Percentiles rank a stretch among this genome's conserved stretches.
phyloP scores from a whole-genome alignment of 2,888 invertebrate genomes.

The Nysson spinosus region DNA sequence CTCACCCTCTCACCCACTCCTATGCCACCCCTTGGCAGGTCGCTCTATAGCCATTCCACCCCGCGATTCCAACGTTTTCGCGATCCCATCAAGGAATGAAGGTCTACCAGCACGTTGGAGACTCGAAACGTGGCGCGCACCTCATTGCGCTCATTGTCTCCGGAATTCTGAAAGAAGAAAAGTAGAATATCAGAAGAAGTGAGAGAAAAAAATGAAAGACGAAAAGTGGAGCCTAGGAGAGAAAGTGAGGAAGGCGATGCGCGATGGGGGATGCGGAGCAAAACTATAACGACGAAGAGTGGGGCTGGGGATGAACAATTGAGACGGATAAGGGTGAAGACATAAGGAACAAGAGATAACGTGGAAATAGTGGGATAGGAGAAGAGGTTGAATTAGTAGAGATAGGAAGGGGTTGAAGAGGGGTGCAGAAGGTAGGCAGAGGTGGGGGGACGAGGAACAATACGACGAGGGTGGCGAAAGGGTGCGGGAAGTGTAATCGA shows the following conservation, averaged over 20 bases:
- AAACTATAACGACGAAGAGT: neutral
- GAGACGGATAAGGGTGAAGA: too few relatives aligned
- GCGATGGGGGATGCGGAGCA: neutral
- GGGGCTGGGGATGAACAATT: neutral
- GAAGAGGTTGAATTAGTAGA: too few relatives aligned
- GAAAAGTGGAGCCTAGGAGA: too few relatives aligned
- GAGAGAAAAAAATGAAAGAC: too few relatives aligned
- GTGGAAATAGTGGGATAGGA: too few relatives aligned
- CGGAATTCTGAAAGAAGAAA: too few relatives aligned
- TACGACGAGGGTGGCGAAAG: slow-evolving; percentile 2
- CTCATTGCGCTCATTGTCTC: slow-evolving; percentile 66
- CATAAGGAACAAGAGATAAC: too few relatives aligned
- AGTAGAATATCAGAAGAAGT: too few relatives aligned
- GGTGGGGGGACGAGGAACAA: neutral
- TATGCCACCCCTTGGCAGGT: neutral
- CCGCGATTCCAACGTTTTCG: slow-evolving; percentile 20
- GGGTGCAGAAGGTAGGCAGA: neutral
- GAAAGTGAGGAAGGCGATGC: slow-evolving; percentile 22
- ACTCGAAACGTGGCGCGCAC: slow-evolving; percentile 47
- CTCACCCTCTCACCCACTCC: neutral
- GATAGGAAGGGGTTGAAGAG: too few relatives aligned
- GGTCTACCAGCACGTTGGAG: slow-evolving; percentile 37
- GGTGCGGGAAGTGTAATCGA: slow-evolving; percentile 21
- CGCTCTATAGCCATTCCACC: neutral
- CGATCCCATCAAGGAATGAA: slow-evolving; percentile 63